Evolutionary conservation across 2,113 vertebrate species (phyloP).

Genomic region (Zapus hudsonius): DNA sequence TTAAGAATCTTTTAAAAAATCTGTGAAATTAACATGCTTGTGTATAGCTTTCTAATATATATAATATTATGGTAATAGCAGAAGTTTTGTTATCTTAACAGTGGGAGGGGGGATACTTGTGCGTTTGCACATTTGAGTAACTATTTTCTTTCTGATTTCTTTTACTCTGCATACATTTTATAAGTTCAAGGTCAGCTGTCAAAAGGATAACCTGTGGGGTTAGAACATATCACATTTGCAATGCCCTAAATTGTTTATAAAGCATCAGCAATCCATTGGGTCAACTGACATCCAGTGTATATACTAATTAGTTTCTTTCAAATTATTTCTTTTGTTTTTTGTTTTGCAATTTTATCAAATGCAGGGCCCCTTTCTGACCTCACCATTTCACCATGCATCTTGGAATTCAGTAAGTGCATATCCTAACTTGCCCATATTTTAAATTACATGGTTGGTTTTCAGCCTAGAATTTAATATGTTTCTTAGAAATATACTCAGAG

Average conservation of each 20-base stretch:
- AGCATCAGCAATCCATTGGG: conserved; percentile 87
- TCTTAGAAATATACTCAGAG: conserved; percentile 76
- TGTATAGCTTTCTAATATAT: conserved; percentile 99
- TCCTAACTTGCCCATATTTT: conserved; percentile 77
- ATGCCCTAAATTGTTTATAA: conserved; percentile 85
- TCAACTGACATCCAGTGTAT: conserved; percentile 88
- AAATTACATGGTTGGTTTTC: conserved; percentile 79
- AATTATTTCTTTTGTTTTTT: conserved; percentile 79
- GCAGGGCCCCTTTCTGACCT: conserved; percentile 86
- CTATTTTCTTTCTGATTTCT: conserved; percentile 88
- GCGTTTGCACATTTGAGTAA: conserved; percentile 93
- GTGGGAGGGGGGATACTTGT: conserved; percentile 94
- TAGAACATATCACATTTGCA: conserved; percentile 81
- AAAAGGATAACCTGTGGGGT: conserved; percentile 87
- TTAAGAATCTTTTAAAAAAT: conserved; percentile 99
- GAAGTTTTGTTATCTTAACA: conserved; percentile 95
- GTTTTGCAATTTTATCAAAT: conserved; percentile 86
- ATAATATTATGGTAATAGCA: conserved; percentile 96
- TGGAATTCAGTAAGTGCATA: conserved; percentile 84
- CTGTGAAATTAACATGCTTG: conserved; percentile 99
- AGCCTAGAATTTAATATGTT: conserved; percentile 79
- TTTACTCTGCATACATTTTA: conserved; percentile 87
- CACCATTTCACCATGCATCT: conserved; percentile 85
- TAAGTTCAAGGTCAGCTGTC: conserved; percentile 85
- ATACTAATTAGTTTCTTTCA: conserved; percentile 87